Evolutionary conservation across 1,140 invertebrate genomes (phyloP), one percentile per base, ranked within the genome.

Genomic region (Eciton burchellii): DNA sequence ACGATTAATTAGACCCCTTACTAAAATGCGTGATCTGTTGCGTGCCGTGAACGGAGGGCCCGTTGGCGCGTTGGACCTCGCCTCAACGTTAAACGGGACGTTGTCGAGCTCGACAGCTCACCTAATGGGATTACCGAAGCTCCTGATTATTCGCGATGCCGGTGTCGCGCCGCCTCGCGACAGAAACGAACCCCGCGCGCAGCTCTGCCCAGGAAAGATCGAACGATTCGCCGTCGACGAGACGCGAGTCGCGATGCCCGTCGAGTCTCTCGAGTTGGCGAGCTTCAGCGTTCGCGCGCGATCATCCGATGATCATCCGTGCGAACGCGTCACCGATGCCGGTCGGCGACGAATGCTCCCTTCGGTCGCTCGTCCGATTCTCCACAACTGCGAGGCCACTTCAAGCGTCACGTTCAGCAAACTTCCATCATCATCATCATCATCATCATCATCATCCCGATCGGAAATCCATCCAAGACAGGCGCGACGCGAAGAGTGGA

Each of bases 1-100:
- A 90, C 84, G 87, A 89, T 91, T 89, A 86, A 88, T 90, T 92
- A 92, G 88, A 92, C 86, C 87, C 89, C 88, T 91, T 86, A 89
- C 89, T 91, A 90, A 87, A 65, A 35, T 3, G 83, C 73, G 77
- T 88, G 82, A 85, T 86, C 72, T 84, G 84, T 86, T 84, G 86
- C 66, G 81, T 81, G 59, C 77, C 54, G 74, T 71, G 81, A 88
- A 88, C 82, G 68, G 83, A 88, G 89, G 70, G 74, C 71, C 81
- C 85, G 71, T 84, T 84, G 84, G 76, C 71, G 52, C 47, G 84
- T n/a, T n/a, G 47, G 47, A 82, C 24, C 70, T 52, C 52, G 35
- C 41, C 56, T 77, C n/a, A 77, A 68, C 52, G 52, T 68, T 68
- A 70, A n/a, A 79, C 26, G 56, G 63, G 49, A 73, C 77, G 66